Evolutionary conservation across 2,888 invertebrate species (phyloP).

Genomic region (Drosophila cognata): DNA sequence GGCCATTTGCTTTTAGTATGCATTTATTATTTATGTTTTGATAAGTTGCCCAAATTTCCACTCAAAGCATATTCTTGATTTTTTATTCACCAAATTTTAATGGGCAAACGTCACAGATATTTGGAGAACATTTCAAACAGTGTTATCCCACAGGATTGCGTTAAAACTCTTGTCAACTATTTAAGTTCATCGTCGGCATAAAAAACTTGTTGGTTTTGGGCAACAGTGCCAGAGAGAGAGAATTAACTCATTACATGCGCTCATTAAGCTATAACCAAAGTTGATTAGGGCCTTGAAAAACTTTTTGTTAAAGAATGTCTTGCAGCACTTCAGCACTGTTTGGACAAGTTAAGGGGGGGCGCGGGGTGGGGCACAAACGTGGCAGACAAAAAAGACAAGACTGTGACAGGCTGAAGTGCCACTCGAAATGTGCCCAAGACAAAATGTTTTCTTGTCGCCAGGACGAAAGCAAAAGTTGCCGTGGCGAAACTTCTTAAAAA

Average conservation of each 20-base stretch:
- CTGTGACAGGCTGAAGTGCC: conserved; percentile 60
- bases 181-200: conserved; percentile 4
- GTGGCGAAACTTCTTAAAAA: conserved; percentile 74
- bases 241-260: conserved; percentile 73
- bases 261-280: conserved; percentile 69
- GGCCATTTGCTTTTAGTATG: background rate
- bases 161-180: conserved; percentile 40
- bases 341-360: background rate
- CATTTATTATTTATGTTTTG: background rate
- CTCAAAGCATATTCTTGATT: background rate
- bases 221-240: conserved; percentile 40
- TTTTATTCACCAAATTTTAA: background rate
- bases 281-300: conserved; percentile 78
- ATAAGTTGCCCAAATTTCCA: background rate
- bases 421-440: conserved; percentile 64
- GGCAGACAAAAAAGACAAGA: conserved; percentile 22
- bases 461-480: conserved; percentile 63
- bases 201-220: conserved; percentile 11
- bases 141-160: conserved; percentile 5
- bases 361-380: background rate
- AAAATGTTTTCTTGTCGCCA: conserved; percentile 60
- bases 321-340: conserved; percentile 1
- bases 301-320: conserved; percentile 46
- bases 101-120: background rate
- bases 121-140: conserved; percentile 6